phyloP scores from a whole-genome alignment of 2,113 vertebrate species.

The Etia nguti region DNA sequence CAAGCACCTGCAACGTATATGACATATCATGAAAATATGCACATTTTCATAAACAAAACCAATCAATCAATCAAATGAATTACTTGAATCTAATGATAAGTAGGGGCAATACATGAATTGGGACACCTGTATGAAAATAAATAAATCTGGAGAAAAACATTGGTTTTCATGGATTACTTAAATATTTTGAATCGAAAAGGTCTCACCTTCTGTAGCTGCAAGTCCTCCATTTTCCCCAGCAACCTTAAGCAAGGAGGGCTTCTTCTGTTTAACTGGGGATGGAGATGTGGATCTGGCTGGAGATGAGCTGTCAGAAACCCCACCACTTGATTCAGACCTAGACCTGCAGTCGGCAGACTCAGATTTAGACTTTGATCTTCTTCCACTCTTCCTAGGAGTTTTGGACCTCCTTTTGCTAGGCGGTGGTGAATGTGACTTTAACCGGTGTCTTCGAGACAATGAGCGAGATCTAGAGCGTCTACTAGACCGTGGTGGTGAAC shows the following conservation, averaged over 20 bases:
- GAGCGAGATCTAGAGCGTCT: slow-evolving; percentile 64
- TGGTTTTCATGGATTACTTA: not conserved
- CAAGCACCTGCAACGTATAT: slow-evolving; percentile 32
- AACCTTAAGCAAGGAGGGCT: not conserved
- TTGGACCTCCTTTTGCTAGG: slow-evolving; percentile 56
- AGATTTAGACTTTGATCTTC: slow-evolving; percentile 69
- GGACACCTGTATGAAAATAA: not conserved
- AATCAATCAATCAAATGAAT: not conserved
- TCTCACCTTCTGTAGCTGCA: slow-evolving; percentile 17
- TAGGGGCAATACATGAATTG: not conserved
- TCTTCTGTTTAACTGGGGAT: slow-evolving; percentile 50
- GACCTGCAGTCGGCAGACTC: slow-evolving; percentile 46
- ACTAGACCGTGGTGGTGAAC: slow-evolving; percentile 38
- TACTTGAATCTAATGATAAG: not conserved
- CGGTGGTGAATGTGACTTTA: slow-evolving; percentile 52
- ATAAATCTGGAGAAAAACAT: not conserved
- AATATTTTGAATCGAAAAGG: not conserved
- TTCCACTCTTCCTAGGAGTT: slow-evolving; percentile 50
- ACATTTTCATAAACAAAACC: not conserved
- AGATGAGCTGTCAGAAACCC: slow-evolving; percentile 54
- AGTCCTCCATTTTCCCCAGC: slow-evolving; percentile 11
- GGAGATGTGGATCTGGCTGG: slow-evolving; percentile 50
- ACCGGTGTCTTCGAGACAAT: slow-evolving; percentile 33
- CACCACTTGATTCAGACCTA: slow-evolving; percentile 61
- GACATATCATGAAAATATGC: not conserved